These are phyloP conservation scores for Chrysochloris asiatica DNA, from an alignment of 2,113 vertebrate genomes.

Conservation along the genomic window DNA sequence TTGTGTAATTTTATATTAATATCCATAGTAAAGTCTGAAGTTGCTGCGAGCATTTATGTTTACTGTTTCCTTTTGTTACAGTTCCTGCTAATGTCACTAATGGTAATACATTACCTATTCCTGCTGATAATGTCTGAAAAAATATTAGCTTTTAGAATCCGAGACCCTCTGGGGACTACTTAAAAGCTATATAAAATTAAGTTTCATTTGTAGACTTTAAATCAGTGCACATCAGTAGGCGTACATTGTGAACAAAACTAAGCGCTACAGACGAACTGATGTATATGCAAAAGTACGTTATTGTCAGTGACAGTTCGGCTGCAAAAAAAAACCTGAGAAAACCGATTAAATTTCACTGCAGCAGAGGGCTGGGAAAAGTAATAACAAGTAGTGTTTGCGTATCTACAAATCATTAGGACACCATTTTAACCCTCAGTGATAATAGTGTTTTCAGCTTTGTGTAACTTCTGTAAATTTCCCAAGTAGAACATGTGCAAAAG, in stretches of 20 bases:
- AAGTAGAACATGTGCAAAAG: constrained; percentile 67
- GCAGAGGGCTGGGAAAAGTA: constrained; percentile 65
- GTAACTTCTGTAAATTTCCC: constrained; percentile 77
- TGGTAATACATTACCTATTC: constrained; percentile 82
- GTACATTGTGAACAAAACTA: constrained; percentile 77
- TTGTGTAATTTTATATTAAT: constrained; percentile 81
- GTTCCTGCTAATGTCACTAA: constrained; percentile 81
- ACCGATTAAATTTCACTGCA: constrained; percentile 62
- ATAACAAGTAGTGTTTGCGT: constrained; percentile 43
- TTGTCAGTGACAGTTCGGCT: constrained; percentile 77
- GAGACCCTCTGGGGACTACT: constrained; percentile 81
- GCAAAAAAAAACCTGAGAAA: constrained; percentile 50
- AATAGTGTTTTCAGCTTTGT: constrained; percentile 69
- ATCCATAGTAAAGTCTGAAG: constrained; percentile 73
- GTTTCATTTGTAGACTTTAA: constrained; percentile 85
- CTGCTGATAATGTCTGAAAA: constrained; percentile 85
- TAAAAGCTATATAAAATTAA: constrained; percentile 86
- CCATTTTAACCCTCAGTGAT: constrained; percentile 54
- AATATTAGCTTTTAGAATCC: constrained; percentile 84
- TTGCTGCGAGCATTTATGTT: constrained; percentile 75
- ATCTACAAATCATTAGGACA: constrained; percentile 73
- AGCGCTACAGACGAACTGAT: constrained; percentile 80
- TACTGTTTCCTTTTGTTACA: constrained; percentile 76
- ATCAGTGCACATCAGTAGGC: constrained; percentile 82
- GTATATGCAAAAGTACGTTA: constrained; percentile 78